Evolutionary conservation across 2,888 invertebrate species (phyloP).

Genomic region (Lasioglossum figueresi): DNA sequence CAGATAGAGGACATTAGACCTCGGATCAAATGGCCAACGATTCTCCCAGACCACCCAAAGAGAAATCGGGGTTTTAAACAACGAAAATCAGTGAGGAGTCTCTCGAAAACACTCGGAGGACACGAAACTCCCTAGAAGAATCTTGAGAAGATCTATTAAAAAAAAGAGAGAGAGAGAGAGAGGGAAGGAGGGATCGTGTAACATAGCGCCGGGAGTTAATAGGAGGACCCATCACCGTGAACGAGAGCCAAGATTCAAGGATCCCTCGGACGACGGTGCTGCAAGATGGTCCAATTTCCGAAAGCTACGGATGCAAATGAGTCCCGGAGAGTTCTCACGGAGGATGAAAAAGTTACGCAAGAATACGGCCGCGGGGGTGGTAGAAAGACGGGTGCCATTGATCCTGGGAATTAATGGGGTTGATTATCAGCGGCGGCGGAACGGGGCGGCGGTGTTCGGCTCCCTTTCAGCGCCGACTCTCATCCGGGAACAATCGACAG

Average conservation of each 20-base stretch:
- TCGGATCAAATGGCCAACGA: neutral
- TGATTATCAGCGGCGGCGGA: conserved; percentile 48
- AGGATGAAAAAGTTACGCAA: conserved; percentile 23
- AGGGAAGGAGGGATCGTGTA: neutral
- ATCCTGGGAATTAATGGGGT: conserved; percentile 50
- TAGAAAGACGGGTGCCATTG: neutral
- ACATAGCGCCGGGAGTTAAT: neutral
- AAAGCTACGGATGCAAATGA: conserved; percentile 25
- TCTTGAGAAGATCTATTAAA: neutral
- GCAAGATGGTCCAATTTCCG: conserved; percentile 13
- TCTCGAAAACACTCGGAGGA: neutral
- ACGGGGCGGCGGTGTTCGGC: conserved; percentile 27
- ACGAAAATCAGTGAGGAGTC: neutral
- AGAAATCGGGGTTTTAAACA: neutral
- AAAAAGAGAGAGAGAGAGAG: neutral
- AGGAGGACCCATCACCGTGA: neutral
- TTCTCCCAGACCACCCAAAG: neutral
- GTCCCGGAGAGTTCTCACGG: neutral
- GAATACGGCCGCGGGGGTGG: neutral
- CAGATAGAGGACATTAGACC: neutral
- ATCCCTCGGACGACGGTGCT: conserved; percentile 1
- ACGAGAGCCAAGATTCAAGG: neutral
- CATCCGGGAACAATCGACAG: conserved; percentile 59
- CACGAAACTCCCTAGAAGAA: neutral
- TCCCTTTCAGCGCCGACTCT: conserved; percentile 34